Evolutionary conservation across 2,888 invertebrate species (phyloP), one percentile per base, ranked within the genome.

Genomic region (Mesorhabditis sp.): DNA sequence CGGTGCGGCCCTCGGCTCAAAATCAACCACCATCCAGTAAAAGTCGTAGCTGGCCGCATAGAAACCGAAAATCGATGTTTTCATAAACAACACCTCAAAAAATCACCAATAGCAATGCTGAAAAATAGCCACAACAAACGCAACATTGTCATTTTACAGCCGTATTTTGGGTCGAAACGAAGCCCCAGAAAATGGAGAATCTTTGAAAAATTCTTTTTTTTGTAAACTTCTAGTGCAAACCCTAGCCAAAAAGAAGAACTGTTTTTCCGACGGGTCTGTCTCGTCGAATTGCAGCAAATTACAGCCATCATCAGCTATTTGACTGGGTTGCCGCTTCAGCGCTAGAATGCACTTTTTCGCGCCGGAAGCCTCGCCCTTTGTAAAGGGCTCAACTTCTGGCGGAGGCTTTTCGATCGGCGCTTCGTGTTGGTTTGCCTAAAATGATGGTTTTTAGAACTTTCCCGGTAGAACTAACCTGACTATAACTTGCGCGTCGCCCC

Each of bases 111-210:
- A 50, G 58, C 58, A 10, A 50, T 50, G n/a, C 7, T 50, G n/a
- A 50, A n/a, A 50, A 50, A n/a, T n/a, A 50, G 58, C 58, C 58
- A 50, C 7, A 50, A n/a, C 10, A 50, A 50, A 50, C 58, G 58
- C 7, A 50, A n/a, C 58, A 50, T 13, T 13, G 58, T 50, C 10
- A 50, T 10, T 13, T 50, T 10, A 50, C 10, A 50, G 58, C 58
- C 58, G 58, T 13, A 50, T 13, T 50, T 50, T n/a, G 58, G 58
- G n/a, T 50, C 58, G n/a, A 50, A 50, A 50, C 58, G 58, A 50
- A 50, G 10, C 58, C 58, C 58, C 10, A 50, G 7, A 10, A 10
- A 50, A n/a, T 50, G 7, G 10, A 50, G n/a, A 50, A 50, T n/a
- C 58, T 50, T 28, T 28, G 28, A 28, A 28, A 28, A 28, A 28